These are phyloP conservation scores for Silurus lanzhouensis DNA, from an alignment of 2,797 vertebrate species.

Conservation along the genomic window DNA sequence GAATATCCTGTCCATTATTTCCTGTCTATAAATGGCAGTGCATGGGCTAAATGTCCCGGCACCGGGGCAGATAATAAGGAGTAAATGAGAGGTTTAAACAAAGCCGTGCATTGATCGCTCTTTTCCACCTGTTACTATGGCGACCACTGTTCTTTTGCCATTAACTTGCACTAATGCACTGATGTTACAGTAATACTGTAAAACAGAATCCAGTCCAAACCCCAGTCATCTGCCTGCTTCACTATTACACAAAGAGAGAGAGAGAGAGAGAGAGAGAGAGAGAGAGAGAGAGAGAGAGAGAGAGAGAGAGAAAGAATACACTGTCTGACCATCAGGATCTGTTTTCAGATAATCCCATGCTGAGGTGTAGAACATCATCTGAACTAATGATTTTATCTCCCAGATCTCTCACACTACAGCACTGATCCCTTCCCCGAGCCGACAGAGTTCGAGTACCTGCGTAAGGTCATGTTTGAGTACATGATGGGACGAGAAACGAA, in stretches of 20 bases:
- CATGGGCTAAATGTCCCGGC: neutral
- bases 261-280: neutral
- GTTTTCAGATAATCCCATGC: slow-evolving; percentile 21
- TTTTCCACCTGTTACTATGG: neutral
- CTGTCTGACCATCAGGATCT: neutral
- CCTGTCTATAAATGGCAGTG: slow-evolving; percentile 31
- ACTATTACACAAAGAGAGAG: slow-evolving; percentile 1
- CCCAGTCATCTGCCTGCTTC: neutral
- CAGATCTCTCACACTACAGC: slow-evolving; percentile 79
- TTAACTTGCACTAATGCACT: neutral
- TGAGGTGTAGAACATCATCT: neutral
- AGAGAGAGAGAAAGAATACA: neutral
- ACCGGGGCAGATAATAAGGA: slow-evolving; percentile 10
- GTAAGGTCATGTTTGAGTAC: slow-evolving; percentile 96
- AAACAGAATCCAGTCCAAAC: neutral
- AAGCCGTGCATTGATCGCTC: slow-evolving; percentile 14
- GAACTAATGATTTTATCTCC: slow-evolving; percentile 29
- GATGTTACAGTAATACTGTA: slow-evolving; percentile 10
- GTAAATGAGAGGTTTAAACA: slow-evolving; percentile 28
- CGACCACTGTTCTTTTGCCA: neutral
- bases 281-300: neutral
- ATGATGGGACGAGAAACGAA: slow-evolving; percentile 99
- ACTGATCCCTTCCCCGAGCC: slow-evolving; percentile 80
- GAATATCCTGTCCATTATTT: slow-evolving; percentile 13
- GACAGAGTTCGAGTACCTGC: slow-evolving; percentile 94